Base-by-base conservation (phyloP, 2,113 vertebrate species). In the Stercorarius parasiticus region DNA sequence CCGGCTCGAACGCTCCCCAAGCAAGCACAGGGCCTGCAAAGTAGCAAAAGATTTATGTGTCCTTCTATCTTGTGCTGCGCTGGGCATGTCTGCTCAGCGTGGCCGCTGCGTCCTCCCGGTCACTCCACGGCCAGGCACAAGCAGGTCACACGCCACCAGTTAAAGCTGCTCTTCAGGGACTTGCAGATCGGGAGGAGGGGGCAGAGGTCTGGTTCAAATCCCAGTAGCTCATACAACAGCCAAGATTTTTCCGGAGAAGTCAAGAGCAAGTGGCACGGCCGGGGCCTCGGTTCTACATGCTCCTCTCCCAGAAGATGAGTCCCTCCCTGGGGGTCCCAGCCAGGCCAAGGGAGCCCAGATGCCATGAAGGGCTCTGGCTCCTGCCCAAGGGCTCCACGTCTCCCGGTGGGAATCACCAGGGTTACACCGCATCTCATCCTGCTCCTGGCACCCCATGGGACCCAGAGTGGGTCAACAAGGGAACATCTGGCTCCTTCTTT, bases 121-220 rank as follows among this genome's bases (percentile, higher is more conserved):
- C 82, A 80, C 23, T 9, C 38, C 38, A 29, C 1, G 3, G 77
- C 62, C 83, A 91, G 59, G 73, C 36, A 69, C 29, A 80, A 76
- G 74, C 43, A 77, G 78, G 90, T 93, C 88, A 93, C 88, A 70
- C 4, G 1, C 56, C 93, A 94, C 8, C 62, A 87, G 92, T 38
- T 45, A n/a, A 15, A 85, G 86, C 53, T 38, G 66, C 82, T 93
- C 82, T 66, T 73, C 0, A 52, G 59, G 79, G 55, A 93, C 67
- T 45, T 38, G 42, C 15, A 27, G 42, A 40, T 13, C 5, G 43
- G 52, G 66, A 74, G 12, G 25, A 49, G 45, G 40, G 71, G 53
- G 50, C 88, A 93, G 66, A 96, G 88, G 59, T 82, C 92, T 69
- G 64, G 55, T 40, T 90, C 92, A 88, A 81, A 84, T 3, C 69